Percentiles rank a stretch among this genome's conserved stretches.
Conservation (phyloP, 2,888 invertebrate species). For the Galerucella pusilla region DNA sequence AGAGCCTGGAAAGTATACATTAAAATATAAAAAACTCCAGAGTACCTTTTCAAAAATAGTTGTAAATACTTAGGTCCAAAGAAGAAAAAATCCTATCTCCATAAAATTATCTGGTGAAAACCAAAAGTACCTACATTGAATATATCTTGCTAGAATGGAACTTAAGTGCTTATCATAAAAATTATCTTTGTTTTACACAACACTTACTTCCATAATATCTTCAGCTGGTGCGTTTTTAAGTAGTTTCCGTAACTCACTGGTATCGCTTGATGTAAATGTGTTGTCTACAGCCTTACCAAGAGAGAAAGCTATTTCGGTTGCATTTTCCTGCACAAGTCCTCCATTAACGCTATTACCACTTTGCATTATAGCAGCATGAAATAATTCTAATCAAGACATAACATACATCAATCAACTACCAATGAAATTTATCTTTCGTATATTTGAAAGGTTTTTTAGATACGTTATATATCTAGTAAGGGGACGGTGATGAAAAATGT, state of each 20-base stretch:
- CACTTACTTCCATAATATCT: constrained; percentile 21
- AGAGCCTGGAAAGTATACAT: background rate
- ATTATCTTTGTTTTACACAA: too few relatives aligned
- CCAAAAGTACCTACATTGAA: too few relatives aligned
- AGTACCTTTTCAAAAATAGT: background rate
- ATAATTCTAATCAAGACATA: constrained; percentile 25
- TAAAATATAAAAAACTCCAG: background rate
- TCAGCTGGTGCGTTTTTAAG: constrained; percentile 20
- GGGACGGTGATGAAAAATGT: too few relatives aligned
- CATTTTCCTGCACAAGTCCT: constrained; percentile 16
- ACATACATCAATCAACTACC: background rate
- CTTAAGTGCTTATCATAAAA: too few relatives aligned
- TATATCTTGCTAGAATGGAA: too few relatives aligned
- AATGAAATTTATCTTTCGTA: background rate
- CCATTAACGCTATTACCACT: constrained; percentile 30
- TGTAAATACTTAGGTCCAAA: background rate
- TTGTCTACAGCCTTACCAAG: constrained; percentile 26
- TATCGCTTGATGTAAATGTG: constrained; percentile 27
- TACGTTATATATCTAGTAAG: too few relatives aligned
- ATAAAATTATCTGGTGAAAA: background rate
- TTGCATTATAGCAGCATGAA: constrained; percentile 38
- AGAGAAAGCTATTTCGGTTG: constrained; percentile 24
- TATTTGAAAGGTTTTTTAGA: background rate
- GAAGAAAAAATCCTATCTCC: constrained; percentile 7
- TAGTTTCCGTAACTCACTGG: constrained; percentile 26